Base-by-base conservation (phyloP, 1,140 invertebrate genomes). In the Lethrus apterus region DNA sequence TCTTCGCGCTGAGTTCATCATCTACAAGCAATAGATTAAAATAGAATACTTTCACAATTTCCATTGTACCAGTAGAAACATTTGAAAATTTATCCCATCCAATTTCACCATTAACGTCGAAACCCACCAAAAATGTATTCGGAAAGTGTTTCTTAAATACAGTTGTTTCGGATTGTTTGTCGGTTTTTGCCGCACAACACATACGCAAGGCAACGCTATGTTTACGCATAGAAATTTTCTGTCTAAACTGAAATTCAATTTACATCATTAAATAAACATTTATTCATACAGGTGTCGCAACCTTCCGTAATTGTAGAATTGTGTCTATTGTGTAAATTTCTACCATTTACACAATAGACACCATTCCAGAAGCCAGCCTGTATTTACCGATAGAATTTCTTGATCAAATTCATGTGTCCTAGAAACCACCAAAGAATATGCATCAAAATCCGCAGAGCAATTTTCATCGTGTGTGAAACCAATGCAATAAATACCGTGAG, bases 181-280 rank as follows among this genome's bases (percentile, higher is more conserved):
- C 26, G n/a, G 23, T 33, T 45, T 55, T 58, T 13, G 43, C 52
- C n/a, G 48, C 41, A 43, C 56, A 60, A 43, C 52, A 57, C 30
- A 58, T 36, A 15, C 55, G 36, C 40, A 58, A 50, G 3, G 48
- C 56, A 10, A 54, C 17, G 23, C 47, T 56, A 26, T 53, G 33
- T 11, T 46, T 51, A 41, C 55, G 47, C 17, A 60, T 19, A 8
- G 30, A 26, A 14, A 57, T 50, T 11, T 43, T 38, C 18, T 46
- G 35, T 47, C 49, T 58, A 24, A 60, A 58, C 56, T 60, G 20
- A 43, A 52, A 59, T 32, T n/a, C n/a, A n/a, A n/a, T n/a, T n/a
- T n/a, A n/a, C n/a, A n/a, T n/a, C n/a, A n/a, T n/a, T n/a, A n/a
- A n/a, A n/a, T n/a, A n/a, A n/a, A n/a, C n/a, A n/a, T n/a, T n/a